Percentiles rank a stretch among this genome's conserved stretches.
Evolutionary conservation across 2,113 vertebrate species (phyloP).

Genomic region (Ciconia maguari): DNA sequence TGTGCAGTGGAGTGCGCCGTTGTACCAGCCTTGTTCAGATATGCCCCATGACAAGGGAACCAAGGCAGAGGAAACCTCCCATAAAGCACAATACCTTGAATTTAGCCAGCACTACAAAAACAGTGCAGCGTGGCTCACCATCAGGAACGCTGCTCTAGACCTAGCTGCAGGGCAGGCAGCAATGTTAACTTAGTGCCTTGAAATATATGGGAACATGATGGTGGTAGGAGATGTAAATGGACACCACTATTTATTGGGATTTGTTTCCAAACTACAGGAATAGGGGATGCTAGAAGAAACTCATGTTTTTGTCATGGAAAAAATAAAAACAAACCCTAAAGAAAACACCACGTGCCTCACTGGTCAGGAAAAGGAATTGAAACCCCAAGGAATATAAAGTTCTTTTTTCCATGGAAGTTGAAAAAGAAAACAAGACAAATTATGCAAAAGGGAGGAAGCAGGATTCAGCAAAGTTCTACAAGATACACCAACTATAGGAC

Average conservation of each 20-base stretch:
- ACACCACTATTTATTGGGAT: background rate
- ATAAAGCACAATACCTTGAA: background rate
- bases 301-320: background rate
- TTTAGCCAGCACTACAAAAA: background rate
- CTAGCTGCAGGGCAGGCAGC: too few species aligned
- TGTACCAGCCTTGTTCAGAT: background rate
- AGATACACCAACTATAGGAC: background rate
- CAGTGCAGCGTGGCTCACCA: background rate
- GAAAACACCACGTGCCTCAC: background rate
- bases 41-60: background rate
- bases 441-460: background rate
- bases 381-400: background rate
- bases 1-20: background rate
- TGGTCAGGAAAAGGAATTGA: background rate
- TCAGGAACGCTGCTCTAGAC: background rate
- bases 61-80: background rate
- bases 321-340: background rate
- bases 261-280: background rate
- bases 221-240: background rate
- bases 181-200: background rate
- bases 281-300: background rate
- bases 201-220: accelerated
- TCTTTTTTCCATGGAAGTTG: background rate
- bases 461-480: background rate
- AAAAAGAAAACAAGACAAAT: background rate